Conservation (phyloP, 2,113 vertebrate species). For the Probosciger aterrimus region DNA sequence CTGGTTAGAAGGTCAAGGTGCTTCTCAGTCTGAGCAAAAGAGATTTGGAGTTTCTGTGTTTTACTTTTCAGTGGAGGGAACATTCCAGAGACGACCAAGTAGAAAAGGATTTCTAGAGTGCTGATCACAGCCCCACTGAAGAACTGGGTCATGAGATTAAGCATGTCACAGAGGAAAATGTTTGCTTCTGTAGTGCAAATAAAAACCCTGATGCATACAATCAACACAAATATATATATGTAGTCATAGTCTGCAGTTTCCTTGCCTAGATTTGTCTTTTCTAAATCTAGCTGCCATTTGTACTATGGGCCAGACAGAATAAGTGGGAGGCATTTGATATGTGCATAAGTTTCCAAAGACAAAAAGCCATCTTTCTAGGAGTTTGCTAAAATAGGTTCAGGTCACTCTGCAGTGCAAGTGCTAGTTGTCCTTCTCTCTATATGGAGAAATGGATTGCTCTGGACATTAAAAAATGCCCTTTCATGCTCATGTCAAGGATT, state of each 20-base stretch:
- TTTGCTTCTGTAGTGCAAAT: not conserved
- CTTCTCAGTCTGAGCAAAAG: not conserved
- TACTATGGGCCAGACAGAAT: not conserved
- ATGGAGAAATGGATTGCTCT: not conserved
- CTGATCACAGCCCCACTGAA: not conserved
- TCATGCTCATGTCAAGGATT: not conserved
- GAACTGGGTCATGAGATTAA: not conserved
- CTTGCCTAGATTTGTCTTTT: not conserved
- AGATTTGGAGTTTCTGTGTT: not conserved
- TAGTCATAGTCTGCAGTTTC: not conserved
- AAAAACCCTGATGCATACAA: not conserved
- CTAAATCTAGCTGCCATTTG: constrained; percentile 13
- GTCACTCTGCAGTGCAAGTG: not conserved
- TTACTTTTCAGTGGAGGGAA: not conserved
- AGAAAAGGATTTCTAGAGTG: not conserved
- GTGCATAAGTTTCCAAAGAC: constrained; percentile 36
- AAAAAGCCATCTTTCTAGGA: constrained; percentile 30
- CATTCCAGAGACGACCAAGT: not conserved
- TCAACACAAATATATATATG: not conserved
- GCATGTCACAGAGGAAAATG: not conserved
- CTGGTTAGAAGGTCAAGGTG: not conserved
- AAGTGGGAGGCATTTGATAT: not conserved
- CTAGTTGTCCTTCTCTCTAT: not conserved
- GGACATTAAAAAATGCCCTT: not conserved
- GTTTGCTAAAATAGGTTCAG: constrained; percentile 18